Evolutionary conservation across 1,140 invertebrate species (phyloP).

Genomic region (Scaptomyza graminum): DNA sequence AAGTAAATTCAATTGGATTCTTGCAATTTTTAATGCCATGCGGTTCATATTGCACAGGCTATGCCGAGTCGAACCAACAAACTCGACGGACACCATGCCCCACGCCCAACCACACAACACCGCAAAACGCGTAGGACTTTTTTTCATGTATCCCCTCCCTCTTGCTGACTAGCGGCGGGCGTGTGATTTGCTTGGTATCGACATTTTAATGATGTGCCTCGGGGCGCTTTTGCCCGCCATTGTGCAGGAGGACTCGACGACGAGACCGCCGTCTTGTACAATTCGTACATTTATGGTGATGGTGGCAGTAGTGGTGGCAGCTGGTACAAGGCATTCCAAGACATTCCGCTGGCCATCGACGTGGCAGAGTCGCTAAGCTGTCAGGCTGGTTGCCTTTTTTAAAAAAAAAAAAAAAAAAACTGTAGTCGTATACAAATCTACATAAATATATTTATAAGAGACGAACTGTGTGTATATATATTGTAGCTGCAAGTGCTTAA

Average conservation of each 20-base stretch:
- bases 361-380: conserved; percentile 40
- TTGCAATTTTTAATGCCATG: conserved; percentile 76
- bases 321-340: conserved; percentile 44
- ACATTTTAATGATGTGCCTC: conserved; percentile 83
- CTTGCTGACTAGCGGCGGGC: conserved; percentile 57
- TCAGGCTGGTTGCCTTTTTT: conserved; percentile 45
- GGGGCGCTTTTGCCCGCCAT: conserved; percentile 53
- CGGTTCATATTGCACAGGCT: conserved; percentile 69
- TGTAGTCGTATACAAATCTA: background rate
- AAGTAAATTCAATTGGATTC: conserved; percentile 80
- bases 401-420: background rate
- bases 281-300: conserved; percentile 50
- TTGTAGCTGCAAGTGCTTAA: conserved; percentile 64
- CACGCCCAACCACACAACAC: conserved; percentile 14
- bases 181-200: conserved; percentile 82
- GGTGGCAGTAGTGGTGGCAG: conserved; percentile 18
- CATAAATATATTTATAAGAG: conserved; percentile 12
- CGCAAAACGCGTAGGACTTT: conserved; percentile 58
- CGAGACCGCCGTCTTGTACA: conserved; percentile 59
- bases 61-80: conserved; percentile 48
- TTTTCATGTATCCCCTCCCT: conserved; percentile 54
- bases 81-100: no score
- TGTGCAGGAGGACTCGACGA: conserved; percentile 23
- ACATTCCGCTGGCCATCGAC: conserved; percentile 48
- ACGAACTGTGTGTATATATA: conserved; percentile 37